Conservation (phyloP, 1,140 invertebrate species). For the Cydia strobilella region DNA sequence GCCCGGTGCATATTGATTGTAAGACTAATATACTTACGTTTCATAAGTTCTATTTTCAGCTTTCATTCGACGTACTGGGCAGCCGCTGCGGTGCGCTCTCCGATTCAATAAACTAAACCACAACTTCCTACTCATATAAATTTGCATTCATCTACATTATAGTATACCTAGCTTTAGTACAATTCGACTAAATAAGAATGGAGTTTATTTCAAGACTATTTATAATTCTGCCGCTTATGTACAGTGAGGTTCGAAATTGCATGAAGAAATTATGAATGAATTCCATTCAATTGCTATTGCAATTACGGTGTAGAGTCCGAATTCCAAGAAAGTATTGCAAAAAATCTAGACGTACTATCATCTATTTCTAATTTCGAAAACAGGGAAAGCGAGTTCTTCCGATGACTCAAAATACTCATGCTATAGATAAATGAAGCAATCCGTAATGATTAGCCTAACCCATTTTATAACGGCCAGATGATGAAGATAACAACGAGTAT, state of each 20-base stretch:
- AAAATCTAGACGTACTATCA: constrained; percentile 40
- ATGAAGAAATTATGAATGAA: no score
- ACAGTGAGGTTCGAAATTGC: no score
- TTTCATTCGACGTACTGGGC: constrained; percentile 39
- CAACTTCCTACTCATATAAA: background rate
- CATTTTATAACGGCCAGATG: constrained; percentile 10
- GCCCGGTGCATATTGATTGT: constrained; percentile 29
- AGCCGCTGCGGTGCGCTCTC: constrained; percentile 38
- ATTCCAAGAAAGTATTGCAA: no score
- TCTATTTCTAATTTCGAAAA: background rate
- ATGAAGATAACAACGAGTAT: constrained; percentile 15
- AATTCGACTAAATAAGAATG: constrained; percentile 36
- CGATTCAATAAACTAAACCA: constrained; percentile 11
- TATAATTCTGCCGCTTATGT: no score
- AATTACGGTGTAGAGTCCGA: no score
- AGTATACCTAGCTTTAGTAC: constrained; percentile 39
- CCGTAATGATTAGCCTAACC: background rate
- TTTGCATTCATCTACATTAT: constrained; percentile 1
- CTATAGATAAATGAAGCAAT: background rate
- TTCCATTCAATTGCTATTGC: no score
- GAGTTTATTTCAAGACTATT: no score
- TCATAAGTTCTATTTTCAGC: constrained; percentile 44
- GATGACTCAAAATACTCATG: background rate
- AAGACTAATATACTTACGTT: constrained; percentile 40
- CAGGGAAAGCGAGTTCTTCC: background rate